phyloP scores from a whole-genome alignment of 2,888 invertebrate species.

The Pollenia griseotomentosa region DNA sequence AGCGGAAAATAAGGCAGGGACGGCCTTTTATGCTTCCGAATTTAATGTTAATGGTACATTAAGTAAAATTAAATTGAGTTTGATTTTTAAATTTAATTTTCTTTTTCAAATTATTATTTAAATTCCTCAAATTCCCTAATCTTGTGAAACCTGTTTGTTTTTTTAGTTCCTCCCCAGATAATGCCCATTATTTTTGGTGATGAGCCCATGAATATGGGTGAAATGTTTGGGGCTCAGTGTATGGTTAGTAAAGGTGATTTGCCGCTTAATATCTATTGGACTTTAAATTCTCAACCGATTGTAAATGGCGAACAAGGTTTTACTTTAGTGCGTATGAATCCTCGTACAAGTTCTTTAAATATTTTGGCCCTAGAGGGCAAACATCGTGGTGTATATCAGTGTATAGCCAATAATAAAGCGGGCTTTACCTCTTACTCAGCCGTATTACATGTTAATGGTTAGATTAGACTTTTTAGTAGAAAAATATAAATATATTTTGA shows the following conservation, averaged over 20 bases:
- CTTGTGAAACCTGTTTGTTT: background rate
- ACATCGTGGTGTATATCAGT: conserved; percentile 88
- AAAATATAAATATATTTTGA: conserved; percentile 56
- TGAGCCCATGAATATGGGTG: conserved; percentile 86
- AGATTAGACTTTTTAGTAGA: conserved; percentile 71
- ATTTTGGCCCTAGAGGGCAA: conserved; percentile 86
- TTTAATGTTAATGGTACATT: conserved; percentile 90
- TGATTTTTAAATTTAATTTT: background rate
- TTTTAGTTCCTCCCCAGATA: conserved; percentile 85
- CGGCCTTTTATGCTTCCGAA: conserved; percentile 87
- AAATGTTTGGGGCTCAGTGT: conserved; percentile 88
- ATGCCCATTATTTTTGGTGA: conserved; percentile 86
- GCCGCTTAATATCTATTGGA: conserved; percentile 90
- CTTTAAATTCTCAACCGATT: conserved; percentile 86
- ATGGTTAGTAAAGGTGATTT: conserved; percentile 90
- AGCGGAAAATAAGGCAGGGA: conserved; percentile 89
- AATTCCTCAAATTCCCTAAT: conserved; percentile 9
- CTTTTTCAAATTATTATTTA: conserved; percentile 52
- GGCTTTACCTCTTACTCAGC: conserved; percentile 84
- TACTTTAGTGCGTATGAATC: conserved; percentile 85
- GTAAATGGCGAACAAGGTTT: conserved; percentile 88
- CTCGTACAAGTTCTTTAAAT: conserved; percentile 86
- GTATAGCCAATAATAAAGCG: conserved; percentile 87
- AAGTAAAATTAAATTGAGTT: background rate
- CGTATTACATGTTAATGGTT: conserved; percentile 81